Percentiles rank a stretch among this genome's conserved stretches.
Conservation (phyloP, 2,888 invertebrate genomes). For the Dryomyza anilis region DNA sequence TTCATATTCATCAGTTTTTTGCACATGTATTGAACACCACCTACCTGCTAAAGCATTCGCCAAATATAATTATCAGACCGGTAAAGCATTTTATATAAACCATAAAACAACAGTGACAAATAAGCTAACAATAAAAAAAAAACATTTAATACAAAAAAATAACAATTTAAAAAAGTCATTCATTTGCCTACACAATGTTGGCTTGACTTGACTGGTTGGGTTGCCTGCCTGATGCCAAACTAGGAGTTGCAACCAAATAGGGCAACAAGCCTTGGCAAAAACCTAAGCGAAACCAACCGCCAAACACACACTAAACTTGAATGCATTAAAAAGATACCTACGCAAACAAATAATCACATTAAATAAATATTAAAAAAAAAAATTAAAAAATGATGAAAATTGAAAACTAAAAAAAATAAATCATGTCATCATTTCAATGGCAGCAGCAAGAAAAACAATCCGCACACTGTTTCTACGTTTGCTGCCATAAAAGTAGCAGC, state of each 20-base stretch:
- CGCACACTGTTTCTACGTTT: background rate
- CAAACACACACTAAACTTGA: background rate
- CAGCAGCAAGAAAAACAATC: background rate
- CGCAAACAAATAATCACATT: background rate
- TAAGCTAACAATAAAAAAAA: background rate
- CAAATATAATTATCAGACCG: no score
- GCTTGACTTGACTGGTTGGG: background rate
- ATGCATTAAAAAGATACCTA: slow-evolving; percentile 8
- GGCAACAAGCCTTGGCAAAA: background rate
- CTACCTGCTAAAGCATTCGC: no score
- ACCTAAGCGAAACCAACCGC: background rate
- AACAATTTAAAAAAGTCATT: slow-evolving; percentile 1
- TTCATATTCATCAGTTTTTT: no score
- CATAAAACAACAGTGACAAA: background rate
- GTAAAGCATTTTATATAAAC: no score
- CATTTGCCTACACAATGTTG: background rate
- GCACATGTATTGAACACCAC: no score
- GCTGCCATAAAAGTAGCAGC: slow-evolving; percentile 11
- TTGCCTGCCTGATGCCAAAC: background rate
- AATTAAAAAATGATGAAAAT: no score
- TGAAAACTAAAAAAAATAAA: background rate
- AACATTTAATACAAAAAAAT: background rate
- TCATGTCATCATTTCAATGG: slow-evolving; percentile 3
- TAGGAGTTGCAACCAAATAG: slow-evolving; percentile 17
- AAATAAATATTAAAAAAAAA: background rate